Evolutionary conservation across 2,797 vertebrate species (phyloP).

Genomic region (Alauda arvensis): DNA sequence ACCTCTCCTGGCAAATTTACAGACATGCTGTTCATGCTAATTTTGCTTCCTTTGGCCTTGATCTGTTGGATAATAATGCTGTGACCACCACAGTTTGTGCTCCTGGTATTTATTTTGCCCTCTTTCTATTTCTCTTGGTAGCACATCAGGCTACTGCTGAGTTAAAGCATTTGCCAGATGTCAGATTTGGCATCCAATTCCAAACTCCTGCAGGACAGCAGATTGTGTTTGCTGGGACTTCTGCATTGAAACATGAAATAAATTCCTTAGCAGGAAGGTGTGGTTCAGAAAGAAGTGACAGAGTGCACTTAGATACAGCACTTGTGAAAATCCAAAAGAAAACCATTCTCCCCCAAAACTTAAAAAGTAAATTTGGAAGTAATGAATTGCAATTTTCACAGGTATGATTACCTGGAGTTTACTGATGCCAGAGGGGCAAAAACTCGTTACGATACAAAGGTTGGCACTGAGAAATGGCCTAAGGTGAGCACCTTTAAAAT

Average conservation of each 20-base stretch:
- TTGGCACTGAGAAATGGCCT: conserved; percentile 96
- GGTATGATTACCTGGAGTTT: conserved; percentile 97
- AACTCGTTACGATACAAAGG: conserved; percentile 94
- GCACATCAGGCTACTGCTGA: not conserved
- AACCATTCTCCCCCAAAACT: not conserved
- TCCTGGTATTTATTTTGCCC: not conserved
- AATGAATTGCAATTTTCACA: conserved; percentile 62
- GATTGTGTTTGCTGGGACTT: not conserved
- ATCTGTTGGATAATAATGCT: not conserved
- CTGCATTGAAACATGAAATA: not conserved
- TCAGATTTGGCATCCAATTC: not conserved
- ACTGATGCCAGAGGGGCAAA: conserved; percentile 96
- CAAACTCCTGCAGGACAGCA: not conserved
- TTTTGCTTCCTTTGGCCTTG: not conserved
- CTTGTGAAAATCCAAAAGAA: not conserved
- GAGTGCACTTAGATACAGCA: not conserved
- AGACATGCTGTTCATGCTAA: not conserved
- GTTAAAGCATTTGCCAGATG: not conserved
- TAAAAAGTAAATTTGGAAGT: not conserved
- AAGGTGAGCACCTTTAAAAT: conserved; percentile 78
- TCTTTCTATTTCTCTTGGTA: not conserved
- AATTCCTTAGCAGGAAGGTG: not conserved
- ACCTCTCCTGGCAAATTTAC: not conserved
- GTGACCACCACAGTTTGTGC: not conserved
- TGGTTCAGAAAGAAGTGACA: not conserved